Evolutionary conservation across 2,888 invertebrate species (phyloP).

Genomic region (Cheilosia soror): DNA sequence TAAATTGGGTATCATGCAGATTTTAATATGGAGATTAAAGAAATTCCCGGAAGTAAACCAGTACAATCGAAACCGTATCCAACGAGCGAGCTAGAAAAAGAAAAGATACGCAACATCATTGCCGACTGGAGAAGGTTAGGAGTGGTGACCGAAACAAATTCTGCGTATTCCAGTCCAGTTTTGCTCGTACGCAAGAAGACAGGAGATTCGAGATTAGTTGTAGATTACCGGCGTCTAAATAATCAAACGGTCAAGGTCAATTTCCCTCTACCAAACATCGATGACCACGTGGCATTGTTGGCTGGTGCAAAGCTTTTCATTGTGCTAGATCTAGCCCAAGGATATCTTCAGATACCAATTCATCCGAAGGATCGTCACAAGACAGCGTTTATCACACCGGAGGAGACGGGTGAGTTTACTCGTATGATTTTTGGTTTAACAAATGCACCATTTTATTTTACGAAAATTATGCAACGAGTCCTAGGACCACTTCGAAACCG

Average conservation of each 20-base stretch:
- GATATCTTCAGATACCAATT: constrained; percentile 31
- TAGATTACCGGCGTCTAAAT: neutral
- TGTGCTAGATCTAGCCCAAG: constrained; percentile 26
- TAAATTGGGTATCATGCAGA: constrained; percentile 7
- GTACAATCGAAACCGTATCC: constrained; percentile 23
- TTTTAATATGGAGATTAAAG: constrained; percentile 16
- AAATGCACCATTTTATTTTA: constrained; percentile 42
- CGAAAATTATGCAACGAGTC: constrained; percentile 26
- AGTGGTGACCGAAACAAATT: neutral
- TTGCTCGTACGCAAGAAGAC: neutral
- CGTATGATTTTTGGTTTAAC: constrained; percentile 39
- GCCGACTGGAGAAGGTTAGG: neutral
- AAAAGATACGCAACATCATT: constrained; percentile 5
- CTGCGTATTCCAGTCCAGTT: neutral
- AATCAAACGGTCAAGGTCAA: neutral
- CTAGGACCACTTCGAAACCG: constrained; percentile 12
- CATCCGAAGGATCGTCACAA: constrained; percentile 23
- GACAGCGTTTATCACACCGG: constrained; percentile 37
- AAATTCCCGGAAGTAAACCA: neutral
- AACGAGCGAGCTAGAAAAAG: constrained; percentile 17
- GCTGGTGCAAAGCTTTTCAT: constrained; percentile 11
- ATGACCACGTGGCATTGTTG: constrained; percentile 22
- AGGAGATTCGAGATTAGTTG: neutral
- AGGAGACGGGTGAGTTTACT: constrained; percentile 44
- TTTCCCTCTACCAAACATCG: constrained; percentile 4